Evolutionary conservation across 2,888 invertebrate species (phyloP).

Genomic region (Cheilosia urbana): DNA sequence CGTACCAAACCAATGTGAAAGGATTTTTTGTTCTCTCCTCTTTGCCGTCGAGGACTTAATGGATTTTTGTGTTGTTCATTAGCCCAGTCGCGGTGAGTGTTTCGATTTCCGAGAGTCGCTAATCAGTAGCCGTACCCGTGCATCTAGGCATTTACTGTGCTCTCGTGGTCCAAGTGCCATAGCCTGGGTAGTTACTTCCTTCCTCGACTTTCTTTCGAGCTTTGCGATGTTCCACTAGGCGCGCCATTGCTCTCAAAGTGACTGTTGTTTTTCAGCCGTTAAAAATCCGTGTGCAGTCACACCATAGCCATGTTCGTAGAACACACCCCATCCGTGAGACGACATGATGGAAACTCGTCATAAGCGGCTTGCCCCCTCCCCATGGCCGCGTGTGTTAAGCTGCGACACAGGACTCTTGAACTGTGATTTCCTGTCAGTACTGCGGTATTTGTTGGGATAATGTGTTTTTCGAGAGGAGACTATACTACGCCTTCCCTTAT

Average conservation of each 20-base stretch:
- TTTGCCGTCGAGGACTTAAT: slow-evolving; percentile 49
- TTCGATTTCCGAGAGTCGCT: slow-evolving; percentile 70
- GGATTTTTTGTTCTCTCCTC: slow-evolving; percentile 8
- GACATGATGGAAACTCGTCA: slow-evolving; percentile 44
- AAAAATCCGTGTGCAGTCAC: slow-evolving; percentile 63
- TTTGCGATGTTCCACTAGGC: not conserved
- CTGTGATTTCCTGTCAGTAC: slow-evolving; percentile 72
- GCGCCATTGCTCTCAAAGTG: slow-evolving; percentile 66
- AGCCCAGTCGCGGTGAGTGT: slow-evolving; percentile 61
- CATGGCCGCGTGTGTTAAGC: slow-evolving; percentile 52
- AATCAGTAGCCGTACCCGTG: slow-evolving; percentile 57
- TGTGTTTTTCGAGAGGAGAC: slow-evolving; percentile 64
- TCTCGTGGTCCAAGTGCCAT: slow-evolving; percentile 57
- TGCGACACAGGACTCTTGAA: slow-evolving; percentile 75
- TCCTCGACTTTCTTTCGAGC: slow-evolving; percentile 40
- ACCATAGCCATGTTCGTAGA: slow-evolving; percentile 71
- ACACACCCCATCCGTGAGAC: slow-evolving; percentile 55
- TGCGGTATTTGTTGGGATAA: slow-evolving; percentile 70
- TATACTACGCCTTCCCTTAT: not conserved
- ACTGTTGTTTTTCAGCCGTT: slow-evolving; percentile 74
- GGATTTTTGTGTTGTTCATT: slow-evolving; percentile 73
- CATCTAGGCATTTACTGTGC: slow-evolving; percentile 60
- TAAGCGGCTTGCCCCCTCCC: slow-evolving; percentile 33
- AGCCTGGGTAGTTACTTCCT: slow-evolving; percentile 73
- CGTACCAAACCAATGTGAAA: slow-evolving; percentile 46